Base-by-base conservation (phyloP, 2,888 invertebrate species). In the Diaprepes abbreviatus region DNA sequence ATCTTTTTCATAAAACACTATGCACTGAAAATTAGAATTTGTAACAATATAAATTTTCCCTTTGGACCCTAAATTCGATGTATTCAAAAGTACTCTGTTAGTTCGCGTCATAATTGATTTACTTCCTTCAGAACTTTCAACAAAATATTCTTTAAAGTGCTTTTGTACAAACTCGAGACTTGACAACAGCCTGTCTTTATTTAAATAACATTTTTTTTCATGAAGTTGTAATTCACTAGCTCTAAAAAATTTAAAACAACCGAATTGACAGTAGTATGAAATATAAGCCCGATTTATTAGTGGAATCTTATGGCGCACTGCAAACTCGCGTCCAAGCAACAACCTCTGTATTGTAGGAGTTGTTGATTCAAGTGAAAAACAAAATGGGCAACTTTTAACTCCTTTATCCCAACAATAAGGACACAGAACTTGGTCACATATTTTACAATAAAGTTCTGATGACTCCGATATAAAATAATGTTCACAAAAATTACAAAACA, bases 401-500 rank as follows among this genome's bases (percentile, higher is more conserved):
- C n/a, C n/a, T n/a, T n/a, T n/a, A n/a, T n/a, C n/a, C n/a, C n/a
- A n/a, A n/a, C n/a, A n/a, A n/a, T n/a, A n/a, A n/a, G n/a, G n/a
- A n/a, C n/a, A n/a, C n/a, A n/a, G n/a, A n/a, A n/a, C n/a, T n/a
- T n/a, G n/a, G n/a, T n/a, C n/a, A n/a, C n/a, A n/a, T n/a, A n/a
- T n/a, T n/a, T n/a, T n/a, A n/a, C n/a, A n/a, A n/a, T n/a, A n/a
- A n/a, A n/a, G n/a, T n/a, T n/a, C n/a, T n/a, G n/a, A n/a, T n/a
- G n/a, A n/a, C n/a, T n/a, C n/a, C n/a, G n/a, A n/a, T n/a, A n/a
- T n/a, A n/a, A 9, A 36, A n/a, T 36, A 36, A n/a, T 12, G 3
- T 36, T 36, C 12, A 12, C 12, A 36, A n/a, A 36, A 36, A 36
- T 36, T n/a, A 12, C 19, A 58, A 24, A 43, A 48, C 31, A 58